Evolutionary conservation across 2,888 invertebrate genomes (phyloP), one percentile per base, ranked within the genome.

Genomic region (Erebia aethiops): DNA sequence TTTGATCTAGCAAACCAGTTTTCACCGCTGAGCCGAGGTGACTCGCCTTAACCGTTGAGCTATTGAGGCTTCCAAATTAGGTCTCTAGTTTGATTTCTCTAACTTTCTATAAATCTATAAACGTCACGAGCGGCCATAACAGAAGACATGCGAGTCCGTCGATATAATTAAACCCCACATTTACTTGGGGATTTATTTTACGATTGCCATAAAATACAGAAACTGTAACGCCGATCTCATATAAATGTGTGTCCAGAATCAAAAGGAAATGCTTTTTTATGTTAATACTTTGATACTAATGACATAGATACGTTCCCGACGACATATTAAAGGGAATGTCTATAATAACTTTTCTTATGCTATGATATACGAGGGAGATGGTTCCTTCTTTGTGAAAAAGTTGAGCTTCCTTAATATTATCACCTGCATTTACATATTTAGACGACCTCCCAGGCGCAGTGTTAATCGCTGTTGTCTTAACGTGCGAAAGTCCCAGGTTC

Each of bases 161-260:
- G 74, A 74, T 74, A 74, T 74, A 67, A 74, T 72, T 72, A 74
- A 78, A 76, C 67, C 75, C 72, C 69, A 74, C 74, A 77, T 73
- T 72, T 70, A 77, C 67, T 66, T 67, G 54, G 71, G 70, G 71
- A 75, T 75, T 73, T 71, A 75, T 70, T 77, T 73, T 72, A 74
- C 74, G 72, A 74, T 70, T 69, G 64, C 71, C 74, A 51, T 77
- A 75, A 77, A 77, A 69, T 63, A 66, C 52, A 66, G 54, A 71
- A 62, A 73, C 61, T 71, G 68, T 73, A 71, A 73, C 62, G 65
- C 56, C 67, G 63, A 62, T 67, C 69, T 65, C 62, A 9, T 56
- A 57, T 69, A 61, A 67, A 51, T 62, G 66, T 46, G 70, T 70
- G 66, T 66, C 54, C 66, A 67, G 70, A 62, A 70, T 70, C 49